These are phyloP conservation scores for Poecilia wingei DNA, from an alignment of 2,797 vertebrate species.

Conservation along the genomic window DNA sequence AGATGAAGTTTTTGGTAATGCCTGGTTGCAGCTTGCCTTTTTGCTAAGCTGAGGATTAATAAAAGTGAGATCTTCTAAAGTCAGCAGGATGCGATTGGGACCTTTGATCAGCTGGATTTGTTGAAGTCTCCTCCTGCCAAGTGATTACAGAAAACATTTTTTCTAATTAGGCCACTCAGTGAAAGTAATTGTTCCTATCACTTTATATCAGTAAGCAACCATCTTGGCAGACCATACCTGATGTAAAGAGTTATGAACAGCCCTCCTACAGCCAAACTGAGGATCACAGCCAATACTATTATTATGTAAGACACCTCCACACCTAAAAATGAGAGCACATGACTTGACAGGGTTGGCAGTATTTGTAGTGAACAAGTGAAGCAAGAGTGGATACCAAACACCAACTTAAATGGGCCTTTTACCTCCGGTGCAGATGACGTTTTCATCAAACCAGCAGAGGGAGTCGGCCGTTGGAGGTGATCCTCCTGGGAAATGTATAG, in stretches of 20 bases:
- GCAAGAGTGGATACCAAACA: not conserved
- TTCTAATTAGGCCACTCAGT: slow-evolving; percentile 3
- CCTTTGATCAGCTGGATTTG: slow-evolving; percentile 91
- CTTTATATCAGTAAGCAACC: not conserved
- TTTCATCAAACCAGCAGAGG: slow-evolving; percentile 89
- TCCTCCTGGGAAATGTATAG: slow-evolving; percentile 86
- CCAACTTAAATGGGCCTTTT: not conserved
- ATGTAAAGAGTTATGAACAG: slow-evolving; percentile 74
- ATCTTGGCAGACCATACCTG: slow-evolving; percentile 64
- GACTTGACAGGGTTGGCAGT: not conserved
- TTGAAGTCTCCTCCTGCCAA: slow-evolving; percentile 82
- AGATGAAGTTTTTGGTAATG: not conserved
- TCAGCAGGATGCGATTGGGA: slow-evolving; percentile 88
- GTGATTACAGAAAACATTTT: slow-evolving; percentile 17
- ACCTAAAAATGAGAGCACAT: slow-evolving; percentile 67
- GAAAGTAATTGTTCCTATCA: not conserved
- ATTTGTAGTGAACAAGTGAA: not conserved
- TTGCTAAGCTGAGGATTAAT: slow-evolving; percentile 89
- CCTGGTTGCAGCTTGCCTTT: slow-evolving; percentile 76
- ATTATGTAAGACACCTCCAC: slow-evolving; percentile 82
- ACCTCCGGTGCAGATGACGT: slow-evolving; percentile 87
- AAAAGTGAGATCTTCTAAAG: slow-evolving; percentile 89
- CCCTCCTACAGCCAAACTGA: slow-evolving; percentile 70
- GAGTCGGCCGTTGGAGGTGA: slow-evolving; percentile 84
- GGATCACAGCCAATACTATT: slow-evolving; percentile 74